Evolutionary conservation across 1,140 invertebrate genomes (phyloP).

Genomic region (Pantala flavescens): DNA sequence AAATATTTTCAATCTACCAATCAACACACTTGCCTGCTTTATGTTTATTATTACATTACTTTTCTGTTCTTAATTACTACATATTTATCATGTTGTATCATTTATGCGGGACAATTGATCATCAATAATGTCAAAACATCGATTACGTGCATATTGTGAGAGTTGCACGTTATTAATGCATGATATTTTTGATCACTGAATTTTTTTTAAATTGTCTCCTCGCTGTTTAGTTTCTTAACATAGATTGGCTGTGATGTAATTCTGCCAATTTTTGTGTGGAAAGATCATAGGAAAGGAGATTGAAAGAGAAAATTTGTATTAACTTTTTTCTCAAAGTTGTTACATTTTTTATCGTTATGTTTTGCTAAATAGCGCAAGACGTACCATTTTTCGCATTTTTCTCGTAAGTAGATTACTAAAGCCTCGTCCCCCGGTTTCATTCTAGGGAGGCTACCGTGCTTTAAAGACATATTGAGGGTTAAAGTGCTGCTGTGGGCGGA

Average conservation of each 20-base stretch:
- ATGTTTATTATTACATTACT: too few species aligned
- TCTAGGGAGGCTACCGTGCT: conserved; percentile 18
- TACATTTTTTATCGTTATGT: conserved; percentile 11
- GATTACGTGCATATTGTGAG: background rate
- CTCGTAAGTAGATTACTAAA: background rate
- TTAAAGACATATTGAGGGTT: conserved; percentile 19
- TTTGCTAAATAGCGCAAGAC: background rate
- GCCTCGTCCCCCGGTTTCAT: conserved; percentile 16
- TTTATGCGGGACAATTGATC: background rate
- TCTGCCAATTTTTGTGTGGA: too few species aligned
- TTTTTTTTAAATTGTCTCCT: too few species aligned
- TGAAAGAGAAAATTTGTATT: too few species aligned
- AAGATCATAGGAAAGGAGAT: too few species aligned
- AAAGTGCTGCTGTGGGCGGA: conserved; percentile 14
- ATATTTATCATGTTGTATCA: too few species aligned
- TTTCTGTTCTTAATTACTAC: too few species aligned
- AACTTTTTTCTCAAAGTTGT: background rate
- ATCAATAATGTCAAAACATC: background rate
- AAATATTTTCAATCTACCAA: too few species aligned
- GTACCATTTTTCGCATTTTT: background rate
- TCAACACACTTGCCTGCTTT: too few species aligned
- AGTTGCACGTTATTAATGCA: background rate
- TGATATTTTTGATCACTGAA: too few species aligned
- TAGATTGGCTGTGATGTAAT: too few species aligned
- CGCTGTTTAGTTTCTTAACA: too few species aligned